phyloP scores from a whole-genome alignment of 2,888 invertebrate species.

The Thymelicus lineola region DNA sequence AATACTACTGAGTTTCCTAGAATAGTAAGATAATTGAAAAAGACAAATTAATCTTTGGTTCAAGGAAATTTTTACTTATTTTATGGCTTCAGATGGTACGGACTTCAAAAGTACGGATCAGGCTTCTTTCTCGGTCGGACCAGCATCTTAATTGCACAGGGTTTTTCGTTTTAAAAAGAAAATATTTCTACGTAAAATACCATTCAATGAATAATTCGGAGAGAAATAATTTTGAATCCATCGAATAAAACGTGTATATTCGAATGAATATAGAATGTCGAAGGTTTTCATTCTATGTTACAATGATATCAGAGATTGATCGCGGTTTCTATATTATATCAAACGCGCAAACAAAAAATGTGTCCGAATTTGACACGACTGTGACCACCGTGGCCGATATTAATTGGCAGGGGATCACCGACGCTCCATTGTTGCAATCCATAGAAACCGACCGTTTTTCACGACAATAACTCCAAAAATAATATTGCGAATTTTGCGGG shows the following conservation, averaged over 20 bases:
- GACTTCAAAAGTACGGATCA: too few species aligned
- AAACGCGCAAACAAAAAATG: slow-evolving; percentile 59
- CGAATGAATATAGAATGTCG: too few species aligned
- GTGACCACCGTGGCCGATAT: slow-evolving; percentile 80
- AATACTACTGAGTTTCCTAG: too few species aligned
- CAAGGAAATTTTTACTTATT: too few species aligned
- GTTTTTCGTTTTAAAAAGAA: too few species aligned
- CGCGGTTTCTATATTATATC: slow-evolving; percentile 43
- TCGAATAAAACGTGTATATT: background rate
- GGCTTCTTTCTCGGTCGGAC: too few species aligned
- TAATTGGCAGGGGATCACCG: slow-evolving; percentile 82
- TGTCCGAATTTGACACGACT: slow-evolving; percentile 71
- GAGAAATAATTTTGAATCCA: background rate
- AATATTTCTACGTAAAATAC: too few species aligned
- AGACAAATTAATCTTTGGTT: too few species aligned
- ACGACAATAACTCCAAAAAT: slow-evolving; percentile 71
- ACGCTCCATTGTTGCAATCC: slow-evolving; percentile 60
- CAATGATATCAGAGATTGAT: slow-evolving; percentile 56
- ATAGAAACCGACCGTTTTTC: slow-evolving; percentile 71
- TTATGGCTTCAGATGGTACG: too few species aligned
- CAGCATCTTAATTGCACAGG: too few species aligned
- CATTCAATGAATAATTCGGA: too few species aligned
- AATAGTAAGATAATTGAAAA: too few species aligned
- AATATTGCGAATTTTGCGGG: slow-evolving; percentile 74
- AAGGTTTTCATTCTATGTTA: background rate